Evolutionary conservation across 2,113 vertebrate species (phyloP).

Genomic region (Callionymus lyra): DNA sequence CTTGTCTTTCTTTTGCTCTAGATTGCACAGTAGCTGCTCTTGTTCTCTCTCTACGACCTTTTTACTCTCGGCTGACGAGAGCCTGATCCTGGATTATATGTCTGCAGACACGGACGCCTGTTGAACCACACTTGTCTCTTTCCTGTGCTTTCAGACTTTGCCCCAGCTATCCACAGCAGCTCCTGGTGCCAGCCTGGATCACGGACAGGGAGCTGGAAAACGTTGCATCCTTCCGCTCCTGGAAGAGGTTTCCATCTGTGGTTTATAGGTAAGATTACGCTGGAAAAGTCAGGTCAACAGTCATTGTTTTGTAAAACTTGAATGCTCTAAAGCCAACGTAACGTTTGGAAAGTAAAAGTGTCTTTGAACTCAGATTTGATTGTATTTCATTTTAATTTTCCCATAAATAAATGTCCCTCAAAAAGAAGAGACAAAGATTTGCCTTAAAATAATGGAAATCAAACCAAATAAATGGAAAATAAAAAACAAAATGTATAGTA

Average conservation of each 20-base stretch:
- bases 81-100: slow-evolving; percentile 37
- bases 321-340: no score
- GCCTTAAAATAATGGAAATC: no score
- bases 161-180: slow-evolving; percentile 91
- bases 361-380: no score
- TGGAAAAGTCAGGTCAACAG: background rate
- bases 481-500: no score
- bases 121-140: slow-evolving; percentile 27
- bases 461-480: no score
- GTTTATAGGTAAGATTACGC: slow-evolving; percentile 80
- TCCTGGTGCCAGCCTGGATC: slow-evolving; percentile 92
- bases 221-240: slow-evolving; percentile 89
- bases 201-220: slow-evolving; percentile 96
- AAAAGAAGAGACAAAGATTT: no score
- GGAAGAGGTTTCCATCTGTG: slow-evolving; percentile 95
- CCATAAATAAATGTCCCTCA: no score
- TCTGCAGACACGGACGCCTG: slow-evolving; percentile 36
- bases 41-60: slow-evolving; percentile 28
- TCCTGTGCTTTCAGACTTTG: slow-evolving; percentile 76
- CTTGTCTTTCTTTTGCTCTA: slow-evolving; percentile 8
- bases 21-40: slow-evolving; percentile 28
- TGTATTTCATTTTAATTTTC: no score
- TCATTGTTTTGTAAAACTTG: no score
- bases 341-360: no score
- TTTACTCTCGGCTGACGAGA: slow-evolving; percentile 28